Conservation (phyloP, 1,140 invertebrate species). For the Hetaerina americana region DNA sequence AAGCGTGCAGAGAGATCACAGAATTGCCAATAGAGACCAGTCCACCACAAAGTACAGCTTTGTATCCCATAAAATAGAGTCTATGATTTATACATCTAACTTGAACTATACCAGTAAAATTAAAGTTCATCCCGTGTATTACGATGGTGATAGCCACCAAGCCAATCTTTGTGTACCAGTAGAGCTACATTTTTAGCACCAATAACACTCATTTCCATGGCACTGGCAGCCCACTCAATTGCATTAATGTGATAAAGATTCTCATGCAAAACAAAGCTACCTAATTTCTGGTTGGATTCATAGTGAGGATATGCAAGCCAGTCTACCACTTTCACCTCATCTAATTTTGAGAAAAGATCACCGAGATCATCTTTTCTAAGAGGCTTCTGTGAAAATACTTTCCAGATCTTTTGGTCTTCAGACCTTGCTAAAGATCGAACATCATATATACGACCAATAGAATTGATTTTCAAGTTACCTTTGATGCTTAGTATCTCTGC, state of each 20-base stretch:
- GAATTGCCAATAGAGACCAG: no score
- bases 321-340: neutral
- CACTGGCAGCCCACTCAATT: conserved; percentile 53
- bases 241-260: conserved; percentile 49
- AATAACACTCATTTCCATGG: conserved; percentile 59
- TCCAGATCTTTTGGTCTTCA: neutral
- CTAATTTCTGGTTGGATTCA: conserved; percentile 24
- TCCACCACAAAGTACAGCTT: no score
- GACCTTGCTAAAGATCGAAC: conserved; percentile 6
- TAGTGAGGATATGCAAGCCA: conserved; percentile 56
- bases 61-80: no score
- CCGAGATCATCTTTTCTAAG: neutral
- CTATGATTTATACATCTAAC: no score
- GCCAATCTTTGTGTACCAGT: conserved; percentile 28
- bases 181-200: conserved; percentile 50
- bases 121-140: neutral
- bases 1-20: no score
- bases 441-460: neutral
- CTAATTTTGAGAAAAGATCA: neutral
- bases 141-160: neutral
- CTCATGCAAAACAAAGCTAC: conserved; percentile 40
- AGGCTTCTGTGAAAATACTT: conserved; percentile 3
- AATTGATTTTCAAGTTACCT: neutral
- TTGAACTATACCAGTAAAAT: no score
- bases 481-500: conserved; percentile 37